These are phyloP conservation scores for Elachura formosa DNA, from an alignment of 2,113 vertebrate species.

Conservation along the genomic window DNA sequence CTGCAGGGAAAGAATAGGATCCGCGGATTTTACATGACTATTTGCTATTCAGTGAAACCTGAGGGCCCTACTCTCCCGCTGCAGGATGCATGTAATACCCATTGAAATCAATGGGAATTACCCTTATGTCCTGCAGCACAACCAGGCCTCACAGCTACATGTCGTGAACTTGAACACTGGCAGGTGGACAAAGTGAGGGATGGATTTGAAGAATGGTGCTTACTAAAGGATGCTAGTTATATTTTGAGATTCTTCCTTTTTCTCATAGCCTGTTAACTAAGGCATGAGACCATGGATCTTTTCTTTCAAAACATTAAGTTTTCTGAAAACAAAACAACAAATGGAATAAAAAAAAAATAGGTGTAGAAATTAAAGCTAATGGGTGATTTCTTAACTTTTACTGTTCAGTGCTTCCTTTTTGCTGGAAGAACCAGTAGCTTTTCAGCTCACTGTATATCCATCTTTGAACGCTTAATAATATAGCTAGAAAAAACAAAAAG, in stretches of 20 bases:
- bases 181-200: constrained; percentile 7
- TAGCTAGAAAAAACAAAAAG: background rate
- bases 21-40: constrained; percentile 36
- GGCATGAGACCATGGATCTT: background rate
- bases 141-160: constrained; percentile 16
- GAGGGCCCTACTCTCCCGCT: constrained; percentile 25
- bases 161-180: background rate
- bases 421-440: background rate
- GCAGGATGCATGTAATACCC: constrained; percentile 52
- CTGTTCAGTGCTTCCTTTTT: background rate
- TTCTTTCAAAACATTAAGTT: background rate
- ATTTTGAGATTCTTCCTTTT: background rate
- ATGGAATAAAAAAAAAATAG: background rate
- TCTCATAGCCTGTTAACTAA: background rate
- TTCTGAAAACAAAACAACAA: background rate
- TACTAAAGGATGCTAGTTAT: background rate
- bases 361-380: background rate
- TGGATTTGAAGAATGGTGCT: background rate
- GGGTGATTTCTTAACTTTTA: background rate
- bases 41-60: constrained; percentile 46
- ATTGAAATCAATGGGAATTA: constrained; percentile 48
- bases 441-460: background rate
- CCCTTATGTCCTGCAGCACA: constrained; percentile 23
- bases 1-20: constrained; percentile 47
- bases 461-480: background rate